phyloP scores from a whole-genome alignment of 2,113 vertebrate genomes.

The Sceloporus tristichus region DNA sequence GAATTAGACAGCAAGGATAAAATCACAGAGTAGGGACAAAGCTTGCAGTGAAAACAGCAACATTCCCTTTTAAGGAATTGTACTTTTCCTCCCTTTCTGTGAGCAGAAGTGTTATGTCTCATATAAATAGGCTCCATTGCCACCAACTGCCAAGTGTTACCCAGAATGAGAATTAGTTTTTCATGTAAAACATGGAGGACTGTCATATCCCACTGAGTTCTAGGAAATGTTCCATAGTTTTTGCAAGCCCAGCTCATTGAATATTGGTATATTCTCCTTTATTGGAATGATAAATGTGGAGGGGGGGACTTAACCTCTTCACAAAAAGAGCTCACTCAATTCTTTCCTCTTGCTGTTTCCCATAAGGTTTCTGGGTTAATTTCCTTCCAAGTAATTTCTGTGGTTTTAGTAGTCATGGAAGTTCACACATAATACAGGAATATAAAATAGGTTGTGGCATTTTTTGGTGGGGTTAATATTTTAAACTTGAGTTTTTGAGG shows the following conservation, averaged over 20 bases:
- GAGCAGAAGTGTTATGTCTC: not conserved
- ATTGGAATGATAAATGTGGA: not conserved
- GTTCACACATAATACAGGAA: not conserved
- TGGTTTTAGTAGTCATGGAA: not conserved
- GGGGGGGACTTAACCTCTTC: not conserved
- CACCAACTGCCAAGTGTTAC: not conserved
- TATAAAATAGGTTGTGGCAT: not conserved
- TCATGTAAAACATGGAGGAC: not conserved
- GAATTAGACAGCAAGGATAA: not conserved
- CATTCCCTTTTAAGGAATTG: not conserved
- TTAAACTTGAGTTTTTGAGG: not conserved
- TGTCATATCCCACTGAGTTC: not conserved
- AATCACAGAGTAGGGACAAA: not conserved
- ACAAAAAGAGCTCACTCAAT: not conserved
- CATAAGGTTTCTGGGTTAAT: not conserved
- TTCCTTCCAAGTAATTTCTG: not conserved
- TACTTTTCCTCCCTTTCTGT: not conserved
- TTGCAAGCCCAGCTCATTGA: not conserved
- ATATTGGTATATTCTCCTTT: fast-evolving
- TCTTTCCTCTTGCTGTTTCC: not conserved
- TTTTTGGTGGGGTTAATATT: not conserved
- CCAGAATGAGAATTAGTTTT: not conserved
- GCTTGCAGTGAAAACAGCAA: not conserved
- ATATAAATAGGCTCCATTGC: not conserved
- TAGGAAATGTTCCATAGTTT: not conserved